phyloP scores from a whole-genome alignment of 2,888 invertebrate genomes.

The Sturmia bella region DNA sequence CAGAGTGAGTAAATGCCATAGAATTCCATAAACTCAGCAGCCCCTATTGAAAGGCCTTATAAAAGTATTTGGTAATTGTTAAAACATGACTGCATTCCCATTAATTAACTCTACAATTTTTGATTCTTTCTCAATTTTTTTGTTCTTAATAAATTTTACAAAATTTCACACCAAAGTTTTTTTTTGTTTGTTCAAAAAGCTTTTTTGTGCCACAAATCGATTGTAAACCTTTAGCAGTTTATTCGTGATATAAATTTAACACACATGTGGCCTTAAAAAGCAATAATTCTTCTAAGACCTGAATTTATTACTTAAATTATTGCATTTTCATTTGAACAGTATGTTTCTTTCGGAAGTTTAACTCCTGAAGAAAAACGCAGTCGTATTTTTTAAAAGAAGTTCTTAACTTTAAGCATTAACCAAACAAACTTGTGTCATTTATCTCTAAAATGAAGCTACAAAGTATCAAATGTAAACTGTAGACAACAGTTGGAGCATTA shows the following conservation, averaged over 20 bases:
- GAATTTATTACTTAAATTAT: slow-evolving; percentile 51
- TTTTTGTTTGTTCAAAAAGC: not conserved
- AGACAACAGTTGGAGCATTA: slow-evolving; percentile 33
- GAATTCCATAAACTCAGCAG: no score
- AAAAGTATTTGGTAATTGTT: no score
- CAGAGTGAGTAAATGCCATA: no score
- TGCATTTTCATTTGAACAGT: slow-evolving; percentile 19
- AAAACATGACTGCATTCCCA: no score
- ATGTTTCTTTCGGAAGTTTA: not conserved
- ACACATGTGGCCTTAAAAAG: slow-evolving; percentile 48
- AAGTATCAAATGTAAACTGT: slow-evolving; percentile 44
- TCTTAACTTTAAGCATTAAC: slow-evolving; percentile 48
- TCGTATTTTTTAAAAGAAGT: slow-evolving; percentile 22
- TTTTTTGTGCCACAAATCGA: slow-evolving; percentile 25
- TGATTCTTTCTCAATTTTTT: no score
- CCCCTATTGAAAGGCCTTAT: no score
- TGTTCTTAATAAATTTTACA: no score
- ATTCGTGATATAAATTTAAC: slow-evolving; percentile 5
- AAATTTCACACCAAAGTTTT: no score
- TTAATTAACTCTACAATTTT: no score
- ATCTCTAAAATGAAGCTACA: slow-evolving; percentile 45
- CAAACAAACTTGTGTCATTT: slow-evolving; percentile 58
- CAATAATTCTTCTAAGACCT: slow-evolving; percentile 26
- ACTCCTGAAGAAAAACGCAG: slow-evolving; percentile 3
- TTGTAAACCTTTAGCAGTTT: slow-evolving; percentile 7